A percentile compares a stretch with the other conserved stretches of the same genome.
Evolutionary conservation across 30 jellyfish, hydroid and myxozoan genomes (phyloP).

Genomic region (Pseudorhiza aurosa): DNA sequence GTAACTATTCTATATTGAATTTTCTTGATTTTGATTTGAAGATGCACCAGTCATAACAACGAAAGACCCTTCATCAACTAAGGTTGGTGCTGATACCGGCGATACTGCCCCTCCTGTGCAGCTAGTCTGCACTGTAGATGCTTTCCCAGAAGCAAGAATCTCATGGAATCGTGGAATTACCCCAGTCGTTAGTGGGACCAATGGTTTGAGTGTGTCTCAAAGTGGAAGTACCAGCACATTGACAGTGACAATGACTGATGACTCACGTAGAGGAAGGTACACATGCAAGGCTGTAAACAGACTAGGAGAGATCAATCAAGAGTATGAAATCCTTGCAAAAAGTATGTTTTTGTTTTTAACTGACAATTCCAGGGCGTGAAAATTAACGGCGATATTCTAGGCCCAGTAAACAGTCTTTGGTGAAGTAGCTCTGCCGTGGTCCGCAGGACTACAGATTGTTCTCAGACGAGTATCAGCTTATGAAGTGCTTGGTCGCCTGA

Average conservation of each 20-base stretch:
- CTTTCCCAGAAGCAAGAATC: slow-evolving; percentile 76
- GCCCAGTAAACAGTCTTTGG: no score
- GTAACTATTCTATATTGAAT: no score
- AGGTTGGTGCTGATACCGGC: slow-evolving; percentile 86
- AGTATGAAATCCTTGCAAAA: slow-evolving; percentile 64
- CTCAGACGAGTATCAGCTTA: no score
- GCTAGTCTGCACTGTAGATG: slow-evolving; percentile 75
- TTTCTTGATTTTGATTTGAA: slow-evolving; percentile 2
- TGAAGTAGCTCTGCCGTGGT: no score
- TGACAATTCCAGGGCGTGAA: no score
- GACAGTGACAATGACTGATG: slow-evolving; percentile 46
- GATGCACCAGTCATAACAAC: slow-evolving; percentile 88
- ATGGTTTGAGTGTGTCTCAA: slow-evolving; percentile 41
- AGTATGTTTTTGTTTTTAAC: no score
- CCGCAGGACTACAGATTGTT: no score
- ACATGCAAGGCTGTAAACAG: slow-evolving; percentile 73
- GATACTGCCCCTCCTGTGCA: slow-evolving; percentile 55
- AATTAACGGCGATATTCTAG: no score
- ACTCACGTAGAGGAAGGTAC: slow-evolving; percentile 54
- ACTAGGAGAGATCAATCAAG: slow-evolving; percentile 72
- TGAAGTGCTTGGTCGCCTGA: no score
- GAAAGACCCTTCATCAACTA: slow-evolving; percentile 75
- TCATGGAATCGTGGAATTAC: slow-evolving; percentile 63
- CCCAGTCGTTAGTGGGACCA: slow-evolving; percentile 45
- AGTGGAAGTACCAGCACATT: slow-evolving; percentile 57